Evolutionary conservation across 2,797 vertebrate species (phyloP).

Genomic region (Takifugu ocellatus): DNA sequence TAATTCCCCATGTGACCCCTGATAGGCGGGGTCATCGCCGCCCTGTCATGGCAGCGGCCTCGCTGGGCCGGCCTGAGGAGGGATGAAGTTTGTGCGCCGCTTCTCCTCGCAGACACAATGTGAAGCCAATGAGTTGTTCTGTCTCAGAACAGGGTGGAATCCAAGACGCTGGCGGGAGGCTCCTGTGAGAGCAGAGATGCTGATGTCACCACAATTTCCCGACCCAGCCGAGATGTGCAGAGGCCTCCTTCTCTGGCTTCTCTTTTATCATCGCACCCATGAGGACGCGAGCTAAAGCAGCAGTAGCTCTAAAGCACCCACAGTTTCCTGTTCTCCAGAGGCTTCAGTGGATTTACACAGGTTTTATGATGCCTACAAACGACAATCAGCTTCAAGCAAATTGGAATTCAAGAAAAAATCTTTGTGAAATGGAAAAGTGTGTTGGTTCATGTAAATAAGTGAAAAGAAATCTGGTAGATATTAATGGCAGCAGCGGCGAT

Average conservation of each 20-base stretch:
- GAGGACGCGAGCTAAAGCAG: no score
- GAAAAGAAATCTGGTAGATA: not conserved
- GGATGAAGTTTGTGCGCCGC: conserved; percentile 29
- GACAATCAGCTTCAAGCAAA: no score
- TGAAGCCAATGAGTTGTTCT: conserved; percentile 63
- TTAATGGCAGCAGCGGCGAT: not conserved
- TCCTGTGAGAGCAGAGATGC: conserved; percentile 32
- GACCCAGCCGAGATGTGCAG: conserved; percentile 9
- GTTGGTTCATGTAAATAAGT: no score
- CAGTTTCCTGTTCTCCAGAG: no score
- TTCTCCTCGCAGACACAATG: conserved; percentile 44
- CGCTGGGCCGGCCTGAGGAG: conserved; percentile 54
- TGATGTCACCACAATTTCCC: conserved; percentile 37
- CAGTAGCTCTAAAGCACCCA: no score
- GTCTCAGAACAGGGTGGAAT: conserved; percentile 49
- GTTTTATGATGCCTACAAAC: no score
- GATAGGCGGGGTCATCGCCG: conserved; percentile 64
- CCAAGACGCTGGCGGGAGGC: conserved; percentile 35
- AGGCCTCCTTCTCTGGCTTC: no score
- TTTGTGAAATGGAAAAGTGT: no score
- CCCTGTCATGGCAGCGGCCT: conserved; percentile 54
- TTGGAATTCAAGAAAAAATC: no score
- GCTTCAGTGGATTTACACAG: no score
- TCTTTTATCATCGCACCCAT: no score
- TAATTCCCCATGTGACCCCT: conserved; percentile 66